A percentile compares a stretch with the other conserved stretches of the same genome.
These are phyloP conservation scores for Oxytorus armatus DNA, from an alignment of 2,888 invertebrate species.

Conservation along the genomic window DNA sequence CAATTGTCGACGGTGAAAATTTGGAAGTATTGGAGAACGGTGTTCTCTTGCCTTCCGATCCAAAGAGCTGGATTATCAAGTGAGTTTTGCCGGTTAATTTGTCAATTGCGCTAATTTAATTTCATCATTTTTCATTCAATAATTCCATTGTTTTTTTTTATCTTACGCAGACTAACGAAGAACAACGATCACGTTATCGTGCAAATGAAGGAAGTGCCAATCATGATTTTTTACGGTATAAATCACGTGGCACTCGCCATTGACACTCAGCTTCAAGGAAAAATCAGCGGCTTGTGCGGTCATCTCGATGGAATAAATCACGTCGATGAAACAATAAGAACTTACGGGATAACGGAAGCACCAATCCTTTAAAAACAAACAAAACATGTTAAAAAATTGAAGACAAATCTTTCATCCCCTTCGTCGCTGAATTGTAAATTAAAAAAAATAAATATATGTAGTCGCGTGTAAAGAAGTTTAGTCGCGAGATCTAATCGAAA, in stretches of 20 bases:
- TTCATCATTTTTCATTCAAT: background rate
- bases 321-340: conserved; percentile 60
- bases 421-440: background rate
- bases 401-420: background rate
- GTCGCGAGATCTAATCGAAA: no score
- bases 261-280: conserved; percentile 67
- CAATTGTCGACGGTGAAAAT: conserved; percentile 70
- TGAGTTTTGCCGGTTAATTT: conserved; percentile 10
- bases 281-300: conserved; percentile 74
- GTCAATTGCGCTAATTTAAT: background rate
- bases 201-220: conserved; percentile 60
- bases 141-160: conserved; percentile 8
- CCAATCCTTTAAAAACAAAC: background rate
- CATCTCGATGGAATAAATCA: conserved; percentile 73
- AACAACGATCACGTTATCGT: conserved; percentile 66
- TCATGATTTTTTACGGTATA: conserved; percentile 64
- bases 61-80: conserved; percentile 49
- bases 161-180: conserved; percentile 69
- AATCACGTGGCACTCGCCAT: conserved; percentile 70
- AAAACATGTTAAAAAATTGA: background rate
- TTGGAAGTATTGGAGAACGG: conserved; percentile 67
- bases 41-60: conserved; percentile 59
- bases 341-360: conserved; percentile 42
- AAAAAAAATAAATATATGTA: background rate
- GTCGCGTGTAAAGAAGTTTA: background rate